Base-by-base conservation (phyloP, 1,140 invertebrate genomes). In the Hormaphis cornu region DNA sequence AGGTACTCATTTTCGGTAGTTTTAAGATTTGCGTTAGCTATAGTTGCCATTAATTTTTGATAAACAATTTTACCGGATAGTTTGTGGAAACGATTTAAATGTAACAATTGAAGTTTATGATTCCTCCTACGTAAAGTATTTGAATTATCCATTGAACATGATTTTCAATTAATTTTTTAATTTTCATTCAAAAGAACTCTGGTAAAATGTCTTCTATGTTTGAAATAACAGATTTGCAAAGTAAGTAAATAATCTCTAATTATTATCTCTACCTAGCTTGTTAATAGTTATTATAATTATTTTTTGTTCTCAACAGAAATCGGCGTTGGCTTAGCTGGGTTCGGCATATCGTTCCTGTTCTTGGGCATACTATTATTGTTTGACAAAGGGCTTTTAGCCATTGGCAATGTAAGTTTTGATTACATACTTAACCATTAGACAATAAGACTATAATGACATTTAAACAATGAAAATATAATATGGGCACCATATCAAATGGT, bases 301-400 rank as follows among this genome's bases (percentile, higher is more conserved):
- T 26, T 72, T 75, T 74, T 20, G 20, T 61, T 81, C 85, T 70
- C 78, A 95, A 48, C 22, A 66, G 93, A 98, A 84, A 98, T 99
- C 78, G 97, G 97, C 48, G 91, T 99, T 40, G 97, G 95, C 16
- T 81, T 99, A 54, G 90, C 95, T 40, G 93, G 91, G 40, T 98
- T 99, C 83, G 97, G 97, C 14, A 86, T 97, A 73, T 87, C 89
- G 53, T 99, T 99, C 77, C 83, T 99, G 20, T 94, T 98, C 75
- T 83, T 99, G 20, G 97, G 97, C 66, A 86, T 98, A 56, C 75
- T 99, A 42, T 81, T 99, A 50, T 82, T 99, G 18, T 98, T 99
- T 83, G 97, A 99, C 79, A 97, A 95, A 81, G 97, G 95, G 72
- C 83, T 99, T 72, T 82, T 99, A 53, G 97, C 97, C 12, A 95